Evolutionary conservation across 2,888 invertebrate genomes (phyloP).

Genomic region (Caenorhabditis wallacei): DNA sequence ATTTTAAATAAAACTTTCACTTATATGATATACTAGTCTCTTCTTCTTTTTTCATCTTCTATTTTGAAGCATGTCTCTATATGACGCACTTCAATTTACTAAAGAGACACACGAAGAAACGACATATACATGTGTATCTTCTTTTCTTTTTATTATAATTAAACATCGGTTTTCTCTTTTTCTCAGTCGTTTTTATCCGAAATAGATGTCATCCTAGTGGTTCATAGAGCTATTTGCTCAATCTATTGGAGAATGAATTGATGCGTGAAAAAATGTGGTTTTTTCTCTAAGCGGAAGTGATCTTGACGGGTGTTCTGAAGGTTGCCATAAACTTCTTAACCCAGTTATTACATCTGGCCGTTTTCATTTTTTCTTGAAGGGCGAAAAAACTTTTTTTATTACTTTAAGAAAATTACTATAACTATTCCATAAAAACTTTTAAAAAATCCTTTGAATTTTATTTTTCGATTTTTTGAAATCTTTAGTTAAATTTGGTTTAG

Average conservation of each 20-base stretch:
- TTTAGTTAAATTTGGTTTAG: too few relatives aligned
- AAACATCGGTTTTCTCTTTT: slow-evolving; percentile 22
- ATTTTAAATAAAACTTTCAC: neutral
- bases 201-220: neutral
- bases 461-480: too few relatives aligned
- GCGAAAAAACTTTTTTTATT: too few relatives aligned
- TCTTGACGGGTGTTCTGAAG: slow-evolving; percentile 6
- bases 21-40: slow-evolving; percentile 8
- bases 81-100: slow-evolving; percentile 19
- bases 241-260: neutral
- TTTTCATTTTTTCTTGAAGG: neutral
- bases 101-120: slow-evolving; percentile 2
- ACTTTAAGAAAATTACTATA: too few relatives aligned
- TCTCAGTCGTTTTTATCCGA: neutral
- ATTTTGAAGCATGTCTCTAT: slow-evolving; percentile 1
- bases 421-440: too few relatives aligned
- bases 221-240: slow-evolving; percentile 26
- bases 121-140: slow-evolving; percentile 21
- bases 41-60: slow-evolving; percentile 5
- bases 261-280: slow-evolving; percentile 34
- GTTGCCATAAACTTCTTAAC: neutral
- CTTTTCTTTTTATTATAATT: slow-evolving; percentile 36
- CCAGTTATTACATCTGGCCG: neutral
- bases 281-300: slow-evolving; percentile 9
- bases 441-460: too few relatives aligned